Base-by-base conservation (phyloP, 2,888 invertebrate species). In the Cryptocephalus moraei region DNA sequence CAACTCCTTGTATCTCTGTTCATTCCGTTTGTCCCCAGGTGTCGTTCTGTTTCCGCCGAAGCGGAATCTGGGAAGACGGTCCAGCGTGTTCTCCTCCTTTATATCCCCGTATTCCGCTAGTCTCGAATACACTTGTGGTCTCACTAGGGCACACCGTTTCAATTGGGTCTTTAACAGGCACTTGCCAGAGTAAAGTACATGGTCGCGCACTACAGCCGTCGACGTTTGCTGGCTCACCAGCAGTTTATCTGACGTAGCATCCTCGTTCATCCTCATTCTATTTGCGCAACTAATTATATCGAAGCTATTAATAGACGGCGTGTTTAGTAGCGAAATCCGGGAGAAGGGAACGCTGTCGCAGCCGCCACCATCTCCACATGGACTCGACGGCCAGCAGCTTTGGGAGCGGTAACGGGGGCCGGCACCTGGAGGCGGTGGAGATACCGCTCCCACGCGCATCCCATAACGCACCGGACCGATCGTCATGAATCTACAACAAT, bases 61-160 rank as follows among this genome's bases (percentile, higher is more conserved):
- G 69, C 86, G 83, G 70, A 83, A 78, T 72, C 82, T 84, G 68
- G 85, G 85, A 72, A 87, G 76, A 61, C 87, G 85, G 76, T 88
- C 88, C 82, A 87, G 83, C 69, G 84, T 84, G 79, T 82, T 59
- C 40, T 66, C 63, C 49, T 62, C 61, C 60, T 61, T 55, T 53
- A 57, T 51, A 51, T 64, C 61, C 50, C 62, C 65, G 62, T 63
- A 65, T 52, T 68, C 66, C 54, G 62, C 64, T 42, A 68, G 56
- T 51, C 67, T 62, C 46, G 65, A 59, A 56, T 66, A 66, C 53
- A 67, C 60, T 57, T 69, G 69, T 41, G 70, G 64, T 52, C 68
- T 64, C 50, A 65, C 68, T 53, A 69, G 57, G 49, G 67, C 64
- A 62, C 69, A 69, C 49, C 69, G 68, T 54, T 67, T 66, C 53